phyloP scores from a whole-genome alignment of 2,797 vertebrate genomes.

The Semotilus atromaculatus region DNA sequence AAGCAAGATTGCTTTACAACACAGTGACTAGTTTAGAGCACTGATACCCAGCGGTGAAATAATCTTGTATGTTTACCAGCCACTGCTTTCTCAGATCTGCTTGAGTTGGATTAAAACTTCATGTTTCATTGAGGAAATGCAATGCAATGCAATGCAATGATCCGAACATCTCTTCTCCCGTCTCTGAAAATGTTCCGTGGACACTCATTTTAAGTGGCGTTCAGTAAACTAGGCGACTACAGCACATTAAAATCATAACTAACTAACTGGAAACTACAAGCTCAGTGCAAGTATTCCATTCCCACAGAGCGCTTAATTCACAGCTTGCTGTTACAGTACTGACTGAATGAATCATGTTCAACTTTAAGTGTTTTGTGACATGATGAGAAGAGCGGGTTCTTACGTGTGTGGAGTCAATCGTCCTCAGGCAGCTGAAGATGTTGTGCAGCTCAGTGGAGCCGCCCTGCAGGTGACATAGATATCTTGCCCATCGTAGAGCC shows the following conservation, averaged over 20 bases:
- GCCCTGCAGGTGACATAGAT: conserved; percentile 81
- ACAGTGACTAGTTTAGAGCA: background rate
- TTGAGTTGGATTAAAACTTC: background rate
- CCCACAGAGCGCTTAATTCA: background rate
- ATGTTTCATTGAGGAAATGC: background rate
- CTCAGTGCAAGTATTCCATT: background rate
- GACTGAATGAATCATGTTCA: background rate
- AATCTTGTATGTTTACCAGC: background rate
- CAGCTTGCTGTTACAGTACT: background rate
- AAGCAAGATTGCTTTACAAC: too few species aligned
- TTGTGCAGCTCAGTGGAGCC: conserved; percentile 83
- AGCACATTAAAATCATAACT: background rate
- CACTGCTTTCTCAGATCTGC: background rate
- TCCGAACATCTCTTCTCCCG: background rate
- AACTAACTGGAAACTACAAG: background rate
- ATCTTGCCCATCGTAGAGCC: conserved; percentile 81
- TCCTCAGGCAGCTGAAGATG: conserved; percentile 88
- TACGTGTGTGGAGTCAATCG: conserved; percentile 89
- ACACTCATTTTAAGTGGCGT: background rate
- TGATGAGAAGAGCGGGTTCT: background rate
- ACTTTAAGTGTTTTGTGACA: background rate
- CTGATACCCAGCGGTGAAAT: background rate
- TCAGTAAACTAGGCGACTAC: background rate
- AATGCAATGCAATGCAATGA: background rate
- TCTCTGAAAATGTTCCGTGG: background rate